Evolutionary conservation across 92 coral and sea anemone species (phyloP).

Genomic region (Metridium senile): DNA sequence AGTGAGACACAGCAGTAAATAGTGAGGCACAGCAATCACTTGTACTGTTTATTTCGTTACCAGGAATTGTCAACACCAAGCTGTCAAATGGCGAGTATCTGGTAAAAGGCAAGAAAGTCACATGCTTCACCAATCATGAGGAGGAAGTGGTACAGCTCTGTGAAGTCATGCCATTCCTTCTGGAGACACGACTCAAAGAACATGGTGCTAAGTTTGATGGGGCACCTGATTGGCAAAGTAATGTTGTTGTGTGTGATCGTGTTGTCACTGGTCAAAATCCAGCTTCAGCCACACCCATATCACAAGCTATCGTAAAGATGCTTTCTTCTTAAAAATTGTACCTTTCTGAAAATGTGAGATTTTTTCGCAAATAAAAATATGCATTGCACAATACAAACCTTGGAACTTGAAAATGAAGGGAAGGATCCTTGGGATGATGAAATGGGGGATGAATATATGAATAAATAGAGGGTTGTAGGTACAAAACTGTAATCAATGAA

Average conservation of each 20-base stretch:
- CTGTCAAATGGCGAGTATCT: conserved; percentile 89
- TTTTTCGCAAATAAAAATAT: no score
- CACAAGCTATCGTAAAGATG: conserved; percentile 71
- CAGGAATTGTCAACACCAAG: conserved; percentile 90
- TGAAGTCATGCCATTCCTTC: conserved; percentile 84
- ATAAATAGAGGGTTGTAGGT: no score
- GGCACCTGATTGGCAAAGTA: conserved; percentile 44
- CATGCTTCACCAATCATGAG: conserved; percentile 83
- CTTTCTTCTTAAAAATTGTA: conserved; percentile 7
- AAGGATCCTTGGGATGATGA: no score
- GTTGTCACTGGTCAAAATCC: conserved; percentile 95
- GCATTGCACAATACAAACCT: no score
- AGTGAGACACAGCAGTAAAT: no score
- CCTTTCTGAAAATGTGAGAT: not conserved
- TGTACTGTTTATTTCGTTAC: not conserved
- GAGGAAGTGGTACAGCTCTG: conserved; percentile 59
- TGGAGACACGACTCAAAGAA: conserved; percentile 75
- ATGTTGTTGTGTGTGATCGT: conserved; percentile 61
- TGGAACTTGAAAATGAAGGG: no score
- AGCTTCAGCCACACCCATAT: conserved; percentile 84
- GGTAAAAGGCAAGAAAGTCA: conserved; percentile 83
- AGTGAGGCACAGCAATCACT: no score
- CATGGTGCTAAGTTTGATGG: conserved; percentile 78
- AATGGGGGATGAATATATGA: no score
- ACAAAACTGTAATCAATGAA: no score